These are phyloP conservation scores for Gadus chalcogrammus DNA, from an alignment of 2,113 vertebrate species.

Conservation along the genomic window DNA sequence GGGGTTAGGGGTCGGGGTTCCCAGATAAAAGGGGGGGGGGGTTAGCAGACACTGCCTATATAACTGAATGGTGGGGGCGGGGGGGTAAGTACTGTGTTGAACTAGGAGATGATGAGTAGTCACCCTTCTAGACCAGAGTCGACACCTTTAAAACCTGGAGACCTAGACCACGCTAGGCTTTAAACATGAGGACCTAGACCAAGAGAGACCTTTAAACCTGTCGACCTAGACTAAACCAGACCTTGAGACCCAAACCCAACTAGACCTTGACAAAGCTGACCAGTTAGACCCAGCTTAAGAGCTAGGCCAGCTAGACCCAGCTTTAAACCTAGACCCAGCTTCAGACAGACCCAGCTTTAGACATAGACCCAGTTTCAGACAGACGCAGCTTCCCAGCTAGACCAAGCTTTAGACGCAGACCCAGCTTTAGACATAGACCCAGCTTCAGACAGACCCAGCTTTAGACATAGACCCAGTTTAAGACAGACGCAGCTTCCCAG, in stretches of 20 bases:
- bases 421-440: not conserved
- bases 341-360: not conserved
- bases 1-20: no score
- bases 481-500: constrained; percentile 32
- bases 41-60: no score
- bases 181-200: not conserved
- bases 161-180: not conserved
- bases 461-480: not conserved
- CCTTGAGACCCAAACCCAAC: not conserved
- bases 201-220: no score
- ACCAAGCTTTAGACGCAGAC: not conserved
- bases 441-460: not conserved
- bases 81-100: no score
- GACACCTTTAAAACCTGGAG: no score
- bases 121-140: no score
- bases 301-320: no score
- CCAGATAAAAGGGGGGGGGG: no score
- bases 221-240: not conserved
- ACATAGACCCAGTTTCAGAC: not conserved
- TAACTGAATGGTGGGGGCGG: no score
- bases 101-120: no score
- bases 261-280: not conserved
- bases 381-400: constrained; percentile 34
- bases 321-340: not conserved
- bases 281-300: no score